phyloP scores from a whole-genome alignment of 23 tunicate species.

The Aplidium turbinatum region DNA sequence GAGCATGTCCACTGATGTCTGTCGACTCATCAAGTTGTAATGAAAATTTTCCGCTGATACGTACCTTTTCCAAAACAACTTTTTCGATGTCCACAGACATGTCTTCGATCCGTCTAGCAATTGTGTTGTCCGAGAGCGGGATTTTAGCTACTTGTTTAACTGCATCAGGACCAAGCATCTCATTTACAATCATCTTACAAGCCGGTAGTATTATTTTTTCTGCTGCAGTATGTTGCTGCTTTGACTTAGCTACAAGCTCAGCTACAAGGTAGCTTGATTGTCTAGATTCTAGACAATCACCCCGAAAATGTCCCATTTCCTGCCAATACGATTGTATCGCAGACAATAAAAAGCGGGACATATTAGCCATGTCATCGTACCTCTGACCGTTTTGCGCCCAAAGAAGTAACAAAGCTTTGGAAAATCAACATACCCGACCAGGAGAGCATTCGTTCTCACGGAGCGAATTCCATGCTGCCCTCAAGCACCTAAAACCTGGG shows the following conservation, averaged over 20 bases:
- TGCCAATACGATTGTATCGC: too few relatives aligned
- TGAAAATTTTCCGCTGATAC: conserved; percentile 24
- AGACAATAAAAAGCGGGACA: too few relatives aligned
- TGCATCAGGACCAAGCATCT: conserved; percentile 51
- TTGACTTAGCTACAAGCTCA: conserved; percentile 55
- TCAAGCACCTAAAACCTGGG: too few relatives aligned
- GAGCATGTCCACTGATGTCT: conserved; percentile 46
- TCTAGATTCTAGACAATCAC: too few relatives aligned
- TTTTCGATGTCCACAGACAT: conserved; percentile 38
- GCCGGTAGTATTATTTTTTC: conserved; percentile 48
- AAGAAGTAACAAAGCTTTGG: too few relatives aligned
- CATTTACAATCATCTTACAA: conserved; percentile 47
- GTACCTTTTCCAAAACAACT: conserved; percentile 24
- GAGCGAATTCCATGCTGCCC: too few relatives aligned
- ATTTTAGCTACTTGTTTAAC: conserved; percentile 42
- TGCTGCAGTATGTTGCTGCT: conserved; percentile 48
- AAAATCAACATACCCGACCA: too few relatives aligned
- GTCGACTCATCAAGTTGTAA: conserved; percentile 49
- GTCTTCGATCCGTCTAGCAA: conserved; percentile 40
- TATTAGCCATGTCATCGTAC: too few relatives aligned
- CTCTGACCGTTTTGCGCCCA: too few relatives aligned
- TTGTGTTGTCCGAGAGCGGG: conserved; percentile 48
- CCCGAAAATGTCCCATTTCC: too few relatives aligned
- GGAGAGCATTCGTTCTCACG: too few relatives aligned
- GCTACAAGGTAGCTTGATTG: conserved; percentile 37